Conservation (phyloP, 2,113 vertebrate species). For the Pollimyrus isidori region DNA sequence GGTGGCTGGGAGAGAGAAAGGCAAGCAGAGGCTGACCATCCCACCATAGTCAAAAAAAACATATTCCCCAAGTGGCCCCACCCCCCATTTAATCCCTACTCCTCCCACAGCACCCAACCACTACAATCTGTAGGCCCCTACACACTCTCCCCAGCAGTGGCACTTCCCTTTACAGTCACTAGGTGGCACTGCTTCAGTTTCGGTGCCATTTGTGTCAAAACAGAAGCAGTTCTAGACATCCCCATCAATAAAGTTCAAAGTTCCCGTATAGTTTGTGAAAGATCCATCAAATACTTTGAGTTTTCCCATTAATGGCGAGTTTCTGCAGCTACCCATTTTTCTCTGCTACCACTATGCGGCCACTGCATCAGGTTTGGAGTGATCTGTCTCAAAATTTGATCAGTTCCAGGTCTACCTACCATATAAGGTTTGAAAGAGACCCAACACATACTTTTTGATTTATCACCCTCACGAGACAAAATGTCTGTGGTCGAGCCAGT, state of each 20-base stretch:
- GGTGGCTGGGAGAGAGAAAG: constrained; percentile 66
- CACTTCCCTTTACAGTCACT: not conserved
- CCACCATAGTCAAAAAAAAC: not conserved
- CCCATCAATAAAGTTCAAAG: not conserved
- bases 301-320: not conserved
- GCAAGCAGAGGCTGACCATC: not conserved
- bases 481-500: not conserved
- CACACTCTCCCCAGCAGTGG: not conserved
- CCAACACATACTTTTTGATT: not conserved
- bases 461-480: not conserved
- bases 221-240: not conserved
- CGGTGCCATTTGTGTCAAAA: not conserved
- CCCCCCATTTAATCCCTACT: not conserved
- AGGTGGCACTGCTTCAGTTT: not conserved
- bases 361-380: not conserved
- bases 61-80: not conserved
- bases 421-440: not conserved
- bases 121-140: not conserved
- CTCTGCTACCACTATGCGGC: not conserved
- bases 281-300: not conserved
- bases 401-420: not conserved
- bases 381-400: not conserved
- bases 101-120: not conserved
- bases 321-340: not conserved
- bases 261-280: not conserved